Percentiles rank a stretch among this genome's conserved stretches.
Conservation (phyloP, 2,113 vertebrate genomes). For the Gorsachius goisagi region DNA sequence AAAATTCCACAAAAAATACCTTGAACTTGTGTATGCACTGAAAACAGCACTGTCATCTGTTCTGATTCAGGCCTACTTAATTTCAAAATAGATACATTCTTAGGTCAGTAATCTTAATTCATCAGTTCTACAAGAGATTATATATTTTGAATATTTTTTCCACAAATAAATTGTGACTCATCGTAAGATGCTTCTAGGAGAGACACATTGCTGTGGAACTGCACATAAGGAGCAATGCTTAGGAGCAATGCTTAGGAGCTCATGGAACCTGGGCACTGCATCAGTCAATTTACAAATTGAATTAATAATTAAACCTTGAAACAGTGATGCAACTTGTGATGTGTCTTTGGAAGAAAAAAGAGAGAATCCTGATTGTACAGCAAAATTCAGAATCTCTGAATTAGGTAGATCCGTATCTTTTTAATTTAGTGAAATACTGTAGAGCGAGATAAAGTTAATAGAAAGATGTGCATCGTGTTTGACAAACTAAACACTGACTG, state of each 20-base stretch:
- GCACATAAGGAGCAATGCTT: neutral
- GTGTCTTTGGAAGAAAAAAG: constrained; percentile 7
- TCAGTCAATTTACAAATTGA: constrained; percentile 5
- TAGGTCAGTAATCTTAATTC: neutral
- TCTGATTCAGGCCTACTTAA: neutral
- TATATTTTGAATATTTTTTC: neutral
- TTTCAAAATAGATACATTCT: neutral
- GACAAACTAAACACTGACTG: constrained; percentile 8
- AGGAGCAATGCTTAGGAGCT: neutral
- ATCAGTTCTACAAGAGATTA: neutral
- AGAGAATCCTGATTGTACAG: constrained; percentile 26
- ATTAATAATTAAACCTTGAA: constrained; percentile 28
- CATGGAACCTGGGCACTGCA: neutral
- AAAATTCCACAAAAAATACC: neutral
- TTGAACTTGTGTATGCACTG: neutral
- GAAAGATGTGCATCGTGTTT: neutral
- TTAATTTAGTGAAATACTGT: constrained; percentile 47
- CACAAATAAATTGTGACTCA: neutral
- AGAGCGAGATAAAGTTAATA: constrained; percentile 33
- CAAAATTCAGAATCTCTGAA: constrained; percentile 45
- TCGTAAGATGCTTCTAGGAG: neutral
- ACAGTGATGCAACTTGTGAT: constrained; percentile 24
- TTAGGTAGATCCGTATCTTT: constrained; percentile 45
- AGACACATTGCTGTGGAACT: neutral
- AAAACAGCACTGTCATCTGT: neutral